Evolutionary conservation across 1,140 invertebrate genomes (phyloP).

Genomic region (Trichogramma pretiosum): DNA sequence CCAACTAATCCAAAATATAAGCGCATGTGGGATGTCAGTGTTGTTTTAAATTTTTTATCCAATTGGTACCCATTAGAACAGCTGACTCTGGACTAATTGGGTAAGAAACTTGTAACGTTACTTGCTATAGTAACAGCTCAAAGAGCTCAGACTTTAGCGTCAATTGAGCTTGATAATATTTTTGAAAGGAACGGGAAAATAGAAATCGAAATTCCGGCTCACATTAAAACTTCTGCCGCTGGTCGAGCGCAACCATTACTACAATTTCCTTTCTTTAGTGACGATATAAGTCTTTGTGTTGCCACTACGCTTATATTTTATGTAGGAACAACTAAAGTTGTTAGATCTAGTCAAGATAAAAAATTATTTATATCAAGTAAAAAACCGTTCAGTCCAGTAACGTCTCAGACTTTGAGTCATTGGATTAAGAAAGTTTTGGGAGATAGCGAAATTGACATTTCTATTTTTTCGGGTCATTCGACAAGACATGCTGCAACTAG

Average conservation of each 20-base stretch:
- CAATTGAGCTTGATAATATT: constrained; percentile 7
- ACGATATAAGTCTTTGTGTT: background rate
- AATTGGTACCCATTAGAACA: constrained; percentile 3
- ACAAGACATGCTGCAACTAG: background rate
- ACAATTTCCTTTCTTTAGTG: background rate
- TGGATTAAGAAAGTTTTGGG: too few species aligned
- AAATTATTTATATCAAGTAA: background rate
- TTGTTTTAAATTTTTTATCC: constrained; percentile 16
- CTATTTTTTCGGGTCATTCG: too few species aligned
- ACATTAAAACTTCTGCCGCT: background rate
- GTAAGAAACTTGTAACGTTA: constrained; percentile 9
- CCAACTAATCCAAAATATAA: constrained; percentile 27
- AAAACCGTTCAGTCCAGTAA: background rate
- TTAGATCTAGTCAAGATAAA: background rate
- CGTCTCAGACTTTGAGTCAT: background rate
- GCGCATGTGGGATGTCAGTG: constrained; percentile 21
- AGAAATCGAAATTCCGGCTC: too few species aligned
- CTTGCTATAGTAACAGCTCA: too few species aligned
- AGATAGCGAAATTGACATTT: too few species aligned
- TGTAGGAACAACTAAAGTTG: background rate
- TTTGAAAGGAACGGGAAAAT: too few species aligned
- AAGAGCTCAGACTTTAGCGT: too few species aligned
- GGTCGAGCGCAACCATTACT: background rate
- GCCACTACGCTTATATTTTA: background rate
- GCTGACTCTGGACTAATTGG: constrained; percentile 2